These are phyloP conservation scores for Rutpela maculata DNA, from an alignment of 2,888 invertebrate genomes.

Conservation along the genomic window DNA sequence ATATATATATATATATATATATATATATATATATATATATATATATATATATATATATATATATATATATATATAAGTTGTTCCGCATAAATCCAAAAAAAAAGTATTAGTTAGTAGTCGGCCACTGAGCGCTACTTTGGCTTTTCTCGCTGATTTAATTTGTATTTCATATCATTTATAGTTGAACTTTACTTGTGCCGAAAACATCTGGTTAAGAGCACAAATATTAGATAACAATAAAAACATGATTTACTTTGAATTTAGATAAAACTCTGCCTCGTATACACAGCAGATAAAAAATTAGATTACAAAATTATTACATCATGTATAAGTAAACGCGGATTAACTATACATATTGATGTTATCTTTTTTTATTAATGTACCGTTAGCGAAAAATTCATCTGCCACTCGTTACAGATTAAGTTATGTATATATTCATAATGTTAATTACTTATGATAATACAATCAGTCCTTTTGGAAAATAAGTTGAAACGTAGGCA, in stretches of 20 bases:
- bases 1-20: too few relatives aligned
- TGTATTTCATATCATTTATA: too few relatives aligned
- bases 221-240: not conserved
- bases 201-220: not conserved
- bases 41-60: too few relatives aligned
- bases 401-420: not conserved
- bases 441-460: not conserved
- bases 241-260: not conserved
- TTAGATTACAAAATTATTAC: slow-evolving; percentile 3
- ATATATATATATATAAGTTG: too few relatives aligned
- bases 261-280: not conserved
- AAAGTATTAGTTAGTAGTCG: too few relatives aligned
- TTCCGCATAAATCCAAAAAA: too few relatives aligned
- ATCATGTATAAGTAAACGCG: not conserved
- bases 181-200: not conserved
- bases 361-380: not conserved
- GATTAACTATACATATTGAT: not conserved
- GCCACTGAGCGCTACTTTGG: too few relatives aligned
- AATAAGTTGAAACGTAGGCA: not conserved
- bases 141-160: too few relatives aligned
- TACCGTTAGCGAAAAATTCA: not conserved
- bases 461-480: not conserved
- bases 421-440: slow-evolving; percentile 1
- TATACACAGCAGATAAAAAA: not conserved
- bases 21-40: too few relatives aligned